phyloP scores from a whole-genome alignment of 2,113 vertebrate species.

The Geococcyx californianus region DNA sequence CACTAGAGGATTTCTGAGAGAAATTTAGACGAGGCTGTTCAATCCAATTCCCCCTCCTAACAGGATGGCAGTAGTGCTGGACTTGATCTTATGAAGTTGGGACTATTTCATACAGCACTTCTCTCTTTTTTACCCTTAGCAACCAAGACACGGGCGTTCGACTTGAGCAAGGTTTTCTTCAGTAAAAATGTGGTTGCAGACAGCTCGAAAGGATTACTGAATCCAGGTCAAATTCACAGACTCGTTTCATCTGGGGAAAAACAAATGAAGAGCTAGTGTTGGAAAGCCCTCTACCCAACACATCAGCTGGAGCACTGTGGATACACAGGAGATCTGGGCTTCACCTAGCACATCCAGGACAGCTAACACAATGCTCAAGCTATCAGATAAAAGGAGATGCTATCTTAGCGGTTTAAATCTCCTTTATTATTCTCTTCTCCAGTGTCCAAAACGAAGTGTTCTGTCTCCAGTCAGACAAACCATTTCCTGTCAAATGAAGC shows the following conservation, averaged over 20 bases:
- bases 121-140: not conserved
- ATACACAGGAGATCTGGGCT: not conserved
- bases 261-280: not conserved
- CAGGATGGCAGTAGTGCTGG: not conserved
- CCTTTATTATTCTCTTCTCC: not conserved
- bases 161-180: not conserved
- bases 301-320: not conserved
- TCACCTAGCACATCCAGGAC: not conserved
- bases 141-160: not conserved
- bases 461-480: not conserved
- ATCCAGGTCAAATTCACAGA: not conserved
- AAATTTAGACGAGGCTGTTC: not conserved
- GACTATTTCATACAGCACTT: not conserved
- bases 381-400: not conserved
- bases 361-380: not conserved
- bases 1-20: not conserved
- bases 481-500: not conserved
- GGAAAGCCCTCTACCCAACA: not conserved
- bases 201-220: slow-evolving; percentile 7
- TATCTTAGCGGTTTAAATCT: not conserved
- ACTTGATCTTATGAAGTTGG: not conserved
- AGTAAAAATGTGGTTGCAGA: not conserved
- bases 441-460: not conserved
- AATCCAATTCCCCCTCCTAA: not conserved
- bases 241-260: slow-evolving; percentile 12